Conservation (phyloP, 1,140 invertebrate species). For the Drosophila suzukii region DNA sequence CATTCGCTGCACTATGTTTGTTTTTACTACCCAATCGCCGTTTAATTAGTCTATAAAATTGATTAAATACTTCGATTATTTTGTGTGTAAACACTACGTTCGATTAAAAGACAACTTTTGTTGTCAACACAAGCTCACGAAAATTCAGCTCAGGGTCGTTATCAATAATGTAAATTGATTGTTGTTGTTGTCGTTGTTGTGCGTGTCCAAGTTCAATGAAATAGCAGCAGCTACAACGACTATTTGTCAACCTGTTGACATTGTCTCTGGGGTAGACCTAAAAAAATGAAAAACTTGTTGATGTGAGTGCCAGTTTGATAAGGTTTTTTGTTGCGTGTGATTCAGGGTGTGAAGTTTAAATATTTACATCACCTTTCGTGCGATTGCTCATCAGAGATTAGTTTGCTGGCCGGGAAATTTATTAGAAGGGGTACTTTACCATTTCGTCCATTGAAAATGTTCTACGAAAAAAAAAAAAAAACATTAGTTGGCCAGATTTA, state of each 20-base stretch:
- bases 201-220: constrained; percentile 67
- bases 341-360: constrained; percentile 64
- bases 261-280: constrained; percentile 46
- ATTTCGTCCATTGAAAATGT: background rate
- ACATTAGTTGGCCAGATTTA: too few species aligned
- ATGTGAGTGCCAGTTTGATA: constrained; percentile 57
- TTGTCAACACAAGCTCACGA: background rate
- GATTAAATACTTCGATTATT: background rate
- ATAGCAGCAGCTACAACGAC: constrained; percentile 33
- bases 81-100: background rate
- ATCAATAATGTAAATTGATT: constrained; percentile 22
- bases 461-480: too few species aligned
- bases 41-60: constrained; percentile 32
- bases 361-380: constrained; percentile 56
- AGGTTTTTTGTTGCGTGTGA: constrained; percentile 33
- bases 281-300: constrained; percentile 24
- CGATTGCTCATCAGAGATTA: constrained; percentile 41
- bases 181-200: constrained; percentile 11
- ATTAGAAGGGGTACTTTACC: too few species aligned
- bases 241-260: constrained; percentile 67
- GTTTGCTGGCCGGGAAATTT: background rate
- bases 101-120: background rate
- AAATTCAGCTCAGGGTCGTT: constrained; percentile 58
- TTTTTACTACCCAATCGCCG: constrained; percentile 15
- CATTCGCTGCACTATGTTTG: constrained; percentile 56